phyloP scores from a whole-genome alignment of 2,113 vertebrate species.

The Tyto alba region DNA sequence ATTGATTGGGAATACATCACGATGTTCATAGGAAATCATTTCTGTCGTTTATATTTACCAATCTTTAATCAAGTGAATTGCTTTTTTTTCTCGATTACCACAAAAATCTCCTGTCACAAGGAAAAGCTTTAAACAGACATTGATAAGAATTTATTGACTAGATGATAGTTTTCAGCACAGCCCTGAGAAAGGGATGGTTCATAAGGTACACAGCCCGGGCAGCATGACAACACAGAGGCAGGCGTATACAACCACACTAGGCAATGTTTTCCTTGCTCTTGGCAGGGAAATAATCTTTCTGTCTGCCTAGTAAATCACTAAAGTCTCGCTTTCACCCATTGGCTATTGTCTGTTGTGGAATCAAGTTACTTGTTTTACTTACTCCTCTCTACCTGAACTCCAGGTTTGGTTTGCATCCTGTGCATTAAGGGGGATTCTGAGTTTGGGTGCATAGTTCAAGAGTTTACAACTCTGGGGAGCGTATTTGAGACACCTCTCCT shows the following conservation, averaged over 20 bases:
- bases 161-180: not conserved
- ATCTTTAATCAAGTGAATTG: not conserved
- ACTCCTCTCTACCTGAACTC: not conserved
- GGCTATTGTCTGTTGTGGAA: not conserved
- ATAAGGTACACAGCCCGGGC: not conserved
- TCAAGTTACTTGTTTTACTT: not conserved
- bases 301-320: not conserved
- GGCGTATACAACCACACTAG: not conserved
- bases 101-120: not conserved
- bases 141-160: not conserved
- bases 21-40: not conserved
- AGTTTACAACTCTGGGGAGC: not conserved
- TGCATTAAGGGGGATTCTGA: not conserved
- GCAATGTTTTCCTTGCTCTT: not conserved
- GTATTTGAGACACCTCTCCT: not conserved
- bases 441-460: not conserved
- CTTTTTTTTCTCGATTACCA: not conserved
- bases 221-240: not conserved
- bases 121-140: not conserved
- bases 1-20: not conserved
- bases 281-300: not conserved
- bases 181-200: not conserved
- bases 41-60: slow-evolving; percentile 6
- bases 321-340: not conserved
- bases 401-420: not conserved